Conservation (phyloP, 2,888 invertebrate species). For the Pandemis cinnamomeana region DNA sequence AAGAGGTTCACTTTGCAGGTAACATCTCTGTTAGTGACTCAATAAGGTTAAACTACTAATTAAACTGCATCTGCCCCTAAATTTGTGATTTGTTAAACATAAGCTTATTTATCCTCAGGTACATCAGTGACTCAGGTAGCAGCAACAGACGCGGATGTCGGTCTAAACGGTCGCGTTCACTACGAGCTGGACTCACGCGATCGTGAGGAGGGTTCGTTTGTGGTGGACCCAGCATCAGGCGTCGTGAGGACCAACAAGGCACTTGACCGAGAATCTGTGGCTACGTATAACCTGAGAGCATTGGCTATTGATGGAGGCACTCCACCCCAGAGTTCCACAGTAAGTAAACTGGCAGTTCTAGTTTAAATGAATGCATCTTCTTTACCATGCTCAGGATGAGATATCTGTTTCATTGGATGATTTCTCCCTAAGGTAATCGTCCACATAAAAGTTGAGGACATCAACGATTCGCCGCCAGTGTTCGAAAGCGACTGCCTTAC, state of each 20-base stretch:
- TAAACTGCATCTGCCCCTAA: not conserved
- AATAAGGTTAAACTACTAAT: too few relatives aligned
- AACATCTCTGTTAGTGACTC: too few relatives aligned
- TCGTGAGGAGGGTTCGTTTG: conserved; percentile 94
- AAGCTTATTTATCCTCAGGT: conserved; percentile 63
- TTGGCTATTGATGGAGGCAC: conserved; percentile 95
- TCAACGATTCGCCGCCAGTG: conserved; percentile 95
- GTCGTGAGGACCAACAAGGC: conserved; percentile 95
- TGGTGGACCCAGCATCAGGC: conserved; percentile 96
- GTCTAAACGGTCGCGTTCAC: conserved; percentile 93
- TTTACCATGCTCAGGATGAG: too few relatives aligned
- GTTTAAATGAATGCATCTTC: too few relatives aligned
- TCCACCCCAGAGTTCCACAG: conserved; percentile 88
- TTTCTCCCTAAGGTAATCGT: conserved; percentile 85
- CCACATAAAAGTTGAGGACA: conserved; percentile 92
- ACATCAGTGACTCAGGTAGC: conserved; percentile 91
- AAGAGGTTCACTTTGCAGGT: not conserved
- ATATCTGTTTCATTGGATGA: not conserved
- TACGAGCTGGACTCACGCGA: conserved; percentile 90
- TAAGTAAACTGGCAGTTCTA: conserved; percentile 50
- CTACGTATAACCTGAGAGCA: conserved; percentile 93
- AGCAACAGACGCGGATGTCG: conserved; percentile 93
- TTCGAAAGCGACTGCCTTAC: conserved; percentile 95
- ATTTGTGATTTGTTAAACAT: not conserved
- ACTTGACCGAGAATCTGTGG: conserved; percentile 95